Percentiles rank a stretch among this genome's conserved stretches.
These are phyloP conservation scores for Babylonia areolata DNA, from an alignment of 1,140 invertebrate species.

Conservation along the genomic window DNA sequence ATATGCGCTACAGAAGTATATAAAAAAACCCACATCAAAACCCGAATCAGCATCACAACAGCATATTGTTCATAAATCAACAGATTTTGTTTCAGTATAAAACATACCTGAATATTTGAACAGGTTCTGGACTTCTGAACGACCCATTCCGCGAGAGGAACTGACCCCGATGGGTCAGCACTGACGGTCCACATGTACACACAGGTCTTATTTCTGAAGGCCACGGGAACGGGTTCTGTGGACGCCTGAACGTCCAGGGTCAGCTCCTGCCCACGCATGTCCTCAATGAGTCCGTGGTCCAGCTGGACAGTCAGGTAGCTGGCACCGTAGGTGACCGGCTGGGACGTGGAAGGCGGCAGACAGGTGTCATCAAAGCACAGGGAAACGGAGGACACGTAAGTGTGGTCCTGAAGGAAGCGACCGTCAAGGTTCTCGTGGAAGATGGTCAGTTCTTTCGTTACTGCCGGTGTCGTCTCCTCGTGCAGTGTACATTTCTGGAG, in stretches of 20 bases:
- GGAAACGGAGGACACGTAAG: background rate
- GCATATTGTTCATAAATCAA: no score
- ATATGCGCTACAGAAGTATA: no score
- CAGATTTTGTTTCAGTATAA: no score
- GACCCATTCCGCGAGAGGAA: background rate
- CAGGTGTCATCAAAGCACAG: constrained; percentile 23
- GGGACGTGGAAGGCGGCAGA: background rate
- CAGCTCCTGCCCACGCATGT: background rate
- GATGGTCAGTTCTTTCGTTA: background rate
- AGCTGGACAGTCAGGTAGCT: background rate
- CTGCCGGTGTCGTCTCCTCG: background rate
- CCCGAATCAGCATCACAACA: no score
- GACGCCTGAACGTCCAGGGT: background rate
- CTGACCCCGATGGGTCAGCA: background rate
- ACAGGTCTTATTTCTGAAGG: background rate
- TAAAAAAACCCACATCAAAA: no score
- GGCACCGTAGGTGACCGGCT: background rate
- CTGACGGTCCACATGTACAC: constrained; percentile 16
- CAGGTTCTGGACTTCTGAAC: background rate
- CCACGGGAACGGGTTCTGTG: background rate
- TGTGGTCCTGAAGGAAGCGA: background rate
- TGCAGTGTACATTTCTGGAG: background rate
- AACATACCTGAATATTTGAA: background rate
- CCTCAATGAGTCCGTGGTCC: background rate
- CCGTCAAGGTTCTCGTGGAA: background rate